A percentile compares a stretch with the other conserved stretches of the same genome.
phyloP scores from a whole-genome alignment of 2,888 invertebrate species.

The Icerya purchasi region DNA sequence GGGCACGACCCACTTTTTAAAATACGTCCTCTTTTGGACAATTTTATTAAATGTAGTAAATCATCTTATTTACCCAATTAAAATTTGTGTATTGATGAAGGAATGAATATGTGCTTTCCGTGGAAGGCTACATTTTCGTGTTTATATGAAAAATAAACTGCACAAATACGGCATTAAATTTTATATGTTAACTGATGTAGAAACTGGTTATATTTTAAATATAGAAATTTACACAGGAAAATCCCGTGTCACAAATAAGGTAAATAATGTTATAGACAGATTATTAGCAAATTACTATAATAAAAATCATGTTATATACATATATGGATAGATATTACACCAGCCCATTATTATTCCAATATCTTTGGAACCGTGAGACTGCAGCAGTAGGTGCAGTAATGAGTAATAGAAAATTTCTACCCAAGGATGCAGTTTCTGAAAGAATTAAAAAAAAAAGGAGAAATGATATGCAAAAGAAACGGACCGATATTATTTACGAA shows the following conservation, averaged over 20 bases:
- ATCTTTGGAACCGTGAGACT: neutral
- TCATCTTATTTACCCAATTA: neutral
- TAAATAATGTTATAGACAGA: neutral
- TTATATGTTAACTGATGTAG: neutral
- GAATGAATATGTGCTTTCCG: neutral
- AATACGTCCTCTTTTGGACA: neutral
- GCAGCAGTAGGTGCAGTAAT: neutral
- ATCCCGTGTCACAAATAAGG: neutral
- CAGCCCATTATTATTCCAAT: neutral
- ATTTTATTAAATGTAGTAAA: neutral
- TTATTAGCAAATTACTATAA: neutral
- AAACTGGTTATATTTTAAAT: neutral
- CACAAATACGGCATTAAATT: neutral
- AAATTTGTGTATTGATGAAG: neutral
- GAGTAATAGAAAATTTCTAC: neutral
- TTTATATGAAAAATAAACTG: neutral
- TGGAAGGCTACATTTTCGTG: neutral
- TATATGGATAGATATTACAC: neutral
- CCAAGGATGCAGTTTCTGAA: neutral
- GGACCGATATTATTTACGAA: neutral
- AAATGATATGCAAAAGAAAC: neutral
- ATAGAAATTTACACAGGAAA: neutral
- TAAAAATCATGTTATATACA: neutral
- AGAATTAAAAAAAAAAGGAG: neutral
- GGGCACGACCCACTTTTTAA: neutral